Percentiles rank a stretch among this genome's conserved stretches.
These are phyloP conservation scores for Agrochola lychnidis DNA, from an alignment of 2,888 invertebrate species.

Conservation along the genomic window DNA sequence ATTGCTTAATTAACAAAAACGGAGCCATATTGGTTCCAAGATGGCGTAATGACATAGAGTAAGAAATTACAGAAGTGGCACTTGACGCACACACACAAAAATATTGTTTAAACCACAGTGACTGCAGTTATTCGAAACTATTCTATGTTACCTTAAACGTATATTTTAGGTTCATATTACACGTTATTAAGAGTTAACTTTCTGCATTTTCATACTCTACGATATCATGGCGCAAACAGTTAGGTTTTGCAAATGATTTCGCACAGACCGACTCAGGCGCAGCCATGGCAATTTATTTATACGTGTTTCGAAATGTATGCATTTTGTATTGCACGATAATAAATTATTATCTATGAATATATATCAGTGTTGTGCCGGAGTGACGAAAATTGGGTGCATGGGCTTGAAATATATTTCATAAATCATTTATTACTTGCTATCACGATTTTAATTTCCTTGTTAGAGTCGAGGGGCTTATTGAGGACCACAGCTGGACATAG, in stretches of 20 bases:
- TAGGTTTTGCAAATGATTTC: constrained; percentile 72
- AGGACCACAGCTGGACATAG: not conserved
- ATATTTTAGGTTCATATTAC: not conserved
- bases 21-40: constrained; percentile 47
- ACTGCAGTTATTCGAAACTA: not conserved
- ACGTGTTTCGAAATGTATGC: constrained; percentile 69
- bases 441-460: constrained; percentile 35
- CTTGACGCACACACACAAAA: not conserved
- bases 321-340: constrained; percentile 73
- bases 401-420: constrained; percentile 40
- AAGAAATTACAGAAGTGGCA: constrained; percentile 20
- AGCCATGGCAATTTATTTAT: constrained; percentile 75
- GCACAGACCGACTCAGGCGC: constrained; percentile 61
- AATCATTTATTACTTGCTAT: constrained; percentile 23
- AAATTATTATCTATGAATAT: constrained; percentile 66
- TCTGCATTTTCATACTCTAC: constrained; percentile 36
- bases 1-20: constrained; percentile 68
- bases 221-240: constrained; percentile 55
- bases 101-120: not conserved
- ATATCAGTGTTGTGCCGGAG: constrained; percentile 34
- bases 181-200: constrained; percentile 18
- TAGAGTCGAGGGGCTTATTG: not conserved
- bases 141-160: not conserved
- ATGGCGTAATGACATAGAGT: constrained; percentile 33
- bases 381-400: constrained; percentile 39